A percentile compares a stretch with the other conserved stretches of the same genome.
Conservation (phyloP, 2,888 invertebrate species). For the Stegophylla sp. region DNA sequence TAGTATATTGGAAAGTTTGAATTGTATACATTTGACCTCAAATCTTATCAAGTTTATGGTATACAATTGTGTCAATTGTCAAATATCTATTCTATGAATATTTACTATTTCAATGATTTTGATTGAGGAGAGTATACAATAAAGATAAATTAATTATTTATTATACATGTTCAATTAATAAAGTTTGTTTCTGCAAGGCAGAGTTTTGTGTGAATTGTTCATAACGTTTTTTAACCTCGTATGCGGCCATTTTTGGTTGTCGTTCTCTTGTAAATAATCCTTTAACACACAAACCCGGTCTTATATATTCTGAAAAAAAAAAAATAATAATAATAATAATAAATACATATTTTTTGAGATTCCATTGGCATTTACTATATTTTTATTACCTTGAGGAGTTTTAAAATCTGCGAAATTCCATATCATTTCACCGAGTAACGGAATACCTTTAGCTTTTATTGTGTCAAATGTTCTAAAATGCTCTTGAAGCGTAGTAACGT, state of each 20-base stretch:
- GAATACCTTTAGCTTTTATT: constrained; percentile 64
- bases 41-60: too few species aligned
- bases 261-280: constrained; percentile 69
- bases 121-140: too few species aligned
- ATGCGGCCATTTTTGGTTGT: constrained; percentile 71
- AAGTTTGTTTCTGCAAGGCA: not conserved
- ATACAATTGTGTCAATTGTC: too few species aligned
- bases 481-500: constrained; percentile 67
- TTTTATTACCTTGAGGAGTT: constrained; percentile 67
- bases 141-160: too few species aligned
- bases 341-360: not conserved
- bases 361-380: not conserved
- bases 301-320: constrained; percentile 63
- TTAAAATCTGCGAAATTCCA: constrained; percentile 76
- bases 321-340: not conserved
- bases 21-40: too few species aligned
- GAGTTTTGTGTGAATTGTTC: constrained; percentile 61
- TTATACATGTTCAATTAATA: too few species aligned
- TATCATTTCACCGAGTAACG: constrained; percentile 71
- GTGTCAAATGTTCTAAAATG: constrained; percentile 70
- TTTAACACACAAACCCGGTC: constrained; percentile 66
- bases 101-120: too few species aligned
- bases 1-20: too few species aligned
- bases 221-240: constrained; percentile 67
- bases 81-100: too few species aligned